These are phyloP conservation scores for Camelus bactrianus DNA, from an alignment of 2,113 vertebrate species.

Conservation along the genomic window DNA sequence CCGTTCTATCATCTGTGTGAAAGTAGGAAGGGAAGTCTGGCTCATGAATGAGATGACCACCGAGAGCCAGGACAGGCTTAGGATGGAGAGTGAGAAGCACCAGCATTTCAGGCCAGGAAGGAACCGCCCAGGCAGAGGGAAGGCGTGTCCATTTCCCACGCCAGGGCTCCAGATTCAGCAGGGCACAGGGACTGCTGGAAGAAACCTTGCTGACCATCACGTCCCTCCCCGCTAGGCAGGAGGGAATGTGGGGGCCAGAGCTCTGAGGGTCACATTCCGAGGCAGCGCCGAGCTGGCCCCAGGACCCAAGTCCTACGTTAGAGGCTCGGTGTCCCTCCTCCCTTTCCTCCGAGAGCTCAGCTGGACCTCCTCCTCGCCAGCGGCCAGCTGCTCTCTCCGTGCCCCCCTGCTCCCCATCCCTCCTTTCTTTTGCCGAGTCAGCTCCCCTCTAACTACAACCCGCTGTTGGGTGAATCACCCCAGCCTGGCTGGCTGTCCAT, in stretches of 20 bases:
- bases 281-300: neutral
- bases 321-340: accelerated
- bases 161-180: accelerated
- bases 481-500: conserved; percentile 77
- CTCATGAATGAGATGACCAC: neutral
- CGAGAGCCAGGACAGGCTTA: accelerated
- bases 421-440: conserved; percentile 83
- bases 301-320: neutral
- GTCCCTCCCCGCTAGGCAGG: too few relatives aligned
- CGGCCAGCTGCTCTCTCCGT: neutral
- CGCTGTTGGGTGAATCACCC: conserved; percentile 81
- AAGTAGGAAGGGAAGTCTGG: neutral
- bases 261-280: neutral
- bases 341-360: accelerated
- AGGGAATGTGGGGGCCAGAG: neutral
- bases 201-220: accelerated
- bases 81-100: accelerated
- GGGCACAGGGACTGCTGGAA: neutral
- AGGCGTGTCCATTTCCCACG: accelerated
- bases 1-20: neutral
- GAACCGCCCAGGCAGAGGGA: neutral
- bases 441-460: conserved; percentile 75
- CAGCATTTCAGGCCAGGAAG: neutral
- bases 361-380: neutral
- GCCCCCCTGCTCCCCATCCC: neutral